Base-by-base conservation (phyloP, 1,140 invertebrate genomes). In the Drosophila parabipectinata region DNA sequence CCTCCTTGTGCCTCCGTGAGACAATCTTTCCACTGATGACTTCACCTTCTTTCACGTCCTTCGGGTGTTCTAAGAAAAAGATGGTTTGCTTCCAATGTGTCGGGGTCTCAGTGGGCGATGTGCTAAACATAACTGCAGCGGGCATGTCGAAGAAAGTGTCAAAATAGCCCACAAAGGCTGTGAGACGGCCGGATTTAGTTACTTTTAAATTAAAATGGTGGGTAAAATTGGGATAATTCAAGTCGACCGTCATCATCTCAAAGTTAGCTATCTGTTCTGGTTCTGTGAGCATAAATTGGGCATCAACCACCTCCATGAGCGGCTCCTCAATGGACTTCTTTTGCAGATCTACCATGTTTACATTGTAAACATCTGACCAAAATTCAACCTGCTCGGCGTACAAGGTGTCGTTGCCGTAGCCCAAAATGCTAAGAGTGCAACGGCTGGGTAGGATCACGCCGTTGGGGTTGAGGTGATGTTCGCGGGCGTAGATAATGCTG, bases 21-120 rank as follows among this genome's bases (percentile, higher is more conserved):
- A 92, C 93, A 18, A 97, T 93, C 63, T 93, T 94, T 18, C 96
- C 95, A 26, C 91, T 91, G 18, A 97, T 84, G 7, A 93, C 69
- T 78, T 96, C 95, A 95, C 97, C 97, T 93, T 95, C 93, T 61
- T 95, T 94, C 3, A 98, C 94, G 69, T 92, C 81, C 83, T 95
- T 94, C 76, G 95, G 94, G 83, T 96, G 93, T 77, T 93, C 95
- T 37, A 99, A 94, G 79, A 98, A 98, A 82, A 98, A 95, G 5
- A 98, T 95, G 2, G 98, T 99, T 93, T 99, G 98, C 90, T 99
- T 98, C 98, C 98, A 99, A 93, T 99, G 98, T 14, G 99, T 99
- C 67, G 94, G 93, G 88, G 94, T 94, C 85, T 92, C 93, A 73
- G 92, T 93, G 72, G 96, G 98, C 58, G 95, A 96, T 79, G 97